Conservation (phyloP, 2,888 invertebrate genomes). For the Syritta pipiens region DNA sequence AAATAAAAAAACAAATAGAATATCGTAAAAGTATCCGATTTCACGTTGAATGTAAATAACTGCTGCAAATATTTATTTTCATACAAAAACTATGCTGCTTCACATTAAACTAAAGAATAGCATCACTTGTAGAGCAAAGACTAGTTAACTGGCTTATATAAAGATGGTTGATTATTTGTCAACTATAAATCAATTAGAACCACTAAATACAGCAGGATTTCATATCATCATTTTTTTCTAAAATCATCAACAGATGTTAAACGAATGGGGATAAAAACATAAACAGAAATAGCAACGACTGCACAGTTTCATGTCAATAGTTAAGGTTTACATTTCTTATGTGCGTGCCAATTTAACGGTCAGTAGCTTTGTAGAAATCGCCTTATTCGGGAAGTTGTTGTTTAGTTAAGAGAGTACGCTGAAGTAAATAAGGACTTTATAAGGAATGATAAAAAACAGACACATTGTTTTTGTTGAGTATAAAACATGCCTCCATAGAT, state of each 20-base stretch:
- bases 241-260: not conserved
- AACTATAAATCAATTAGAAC: conserved; percentile 10
- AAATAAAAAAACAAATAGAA: not conserved
- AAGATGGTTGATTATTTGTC: conserved; percentile 1
- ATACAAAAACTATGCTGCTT: not conserved
- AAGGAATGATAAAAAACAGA: too few relatives aligned
- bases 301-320: not conserved
- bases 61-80: too few relatives aligned
- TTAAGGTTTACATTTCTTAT: conserved; percentile 15
- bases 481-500: too few relatives aligned
- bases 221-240: not conserved
- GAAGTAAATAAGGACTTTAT: not conserved
- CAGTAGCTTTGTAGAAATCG: conserved; percentile 5
- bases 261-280: conserved; percentile 4
- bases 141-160: not conserved
- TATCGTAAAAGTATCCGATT: too few relatives aligned
- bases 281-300: not conserved
- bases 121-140: not conserved
- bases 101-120: conserved; percentile 8
- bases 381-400: conserved; percentile 31
- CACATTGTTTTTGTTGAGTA: too few relatives aligned
- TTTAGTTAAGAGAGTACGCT: conserved; percentile 8
- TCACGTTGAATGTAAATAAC: too few relatives aligned
- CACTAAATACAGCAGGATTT: not conserved
- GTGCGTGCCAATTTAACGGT: conserved; percentile 33